Evolutionary conservation across 2,888 invertebrate species (phyloP).

Genomic region (Clunio marinus): DNA sequence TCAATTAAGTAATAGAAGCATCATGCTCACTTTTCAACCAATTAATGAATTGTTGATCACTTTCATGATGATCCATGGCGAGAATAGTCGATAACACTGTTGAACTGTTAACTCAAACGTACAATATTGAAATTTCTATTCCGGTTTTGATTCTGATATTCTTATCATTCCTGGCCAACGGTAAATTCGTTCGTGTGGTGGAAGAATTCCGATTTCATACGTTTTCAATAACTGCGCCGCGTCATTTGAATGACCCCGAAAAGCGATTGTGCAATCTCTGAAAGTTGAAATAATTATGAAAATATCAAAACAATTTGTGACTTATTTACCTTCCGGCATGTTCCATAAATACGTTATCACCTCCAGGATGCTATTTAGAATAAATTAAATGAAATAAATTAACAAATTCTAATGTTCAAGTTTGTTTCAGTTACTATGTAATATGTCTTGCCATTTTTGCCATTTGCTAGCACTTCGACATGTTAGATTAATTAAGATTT

Average conservation of each 20-base stretch:
- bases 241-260: conserved; percentile 62
- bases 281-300: not conserved
- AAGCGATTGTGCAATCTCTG: conserved; percentile 29
- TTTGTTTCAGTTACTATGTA: not conserved
- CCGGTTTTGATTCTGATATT: conserved; percentile 21
- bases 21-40: too few species aligned
- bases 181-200: conserved; percentile 68
- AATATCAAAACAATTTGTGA: not conserved
- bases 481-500: too few species aligned
- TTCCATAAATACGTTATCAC: conserved; percentile 74
- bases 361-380: conserved; percentile 76
- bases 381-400: conserved; percentile 39
- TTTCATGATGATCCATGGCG: too few species aligned
- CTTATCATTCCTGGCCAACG: conserved; percentile 53
- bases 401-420: not conserved
- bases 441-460: too few species aligned
- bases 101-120: too few species aligned
- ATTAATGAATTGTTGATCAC: too few species aligned
- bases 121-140: not conserved
- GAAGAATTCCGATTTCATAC: conserved; percentile 73
- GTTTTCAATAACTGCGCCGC: conserved; percentile 63
- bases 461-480: too few species aligned
- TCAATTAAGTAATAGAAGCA: too few species aligned
- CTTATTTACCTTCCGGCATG: conserved; percentile 63
- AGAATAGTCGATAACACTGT: too few species aligned